A percentile compares a stretch with the other conserved stretches of the same genome.
Conservation (phyloP, 1,140 invertebrate genomes). For the Sogatella furcifera region DNA sequence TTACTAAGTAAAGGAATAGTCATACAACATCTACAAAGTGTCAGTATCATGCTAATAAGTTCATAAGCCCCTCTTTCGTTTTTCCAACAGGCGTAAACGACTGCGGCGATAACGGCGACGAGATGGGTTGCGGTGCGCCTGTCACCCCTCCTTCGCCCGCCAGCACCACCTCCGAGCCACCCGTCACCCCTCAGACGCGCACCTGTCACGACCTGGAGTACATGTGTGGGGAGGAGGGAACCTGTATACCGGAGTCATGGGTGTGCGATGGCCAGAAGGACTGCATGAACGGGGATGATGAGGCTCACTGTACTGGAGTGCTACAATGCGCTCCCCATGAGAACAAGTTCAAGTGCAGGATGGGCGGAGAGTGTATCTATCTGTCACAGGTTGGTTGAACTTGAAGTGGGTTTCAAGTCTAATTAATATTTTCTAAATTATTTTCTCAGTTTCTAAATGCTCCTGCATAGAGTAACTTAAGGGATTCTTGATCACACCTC, state of each 20-base stretch:
- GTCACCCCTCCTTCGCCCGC: conserved; percentile 21
- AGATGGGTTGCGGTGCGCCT: conserved; percentile 46
- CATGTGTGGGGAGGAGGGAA: no score
- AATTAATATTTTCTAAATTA: no score
- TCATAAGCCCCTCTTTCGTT: no score
- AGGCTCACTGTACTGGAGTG: conserved; percentile 26
- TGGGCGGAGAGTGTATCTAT: conserved; percentile 58
- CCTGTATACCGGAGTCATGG: conserved; percentile 63
- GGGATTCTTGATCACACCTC: no score
- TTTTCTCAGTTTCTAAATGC: no score
- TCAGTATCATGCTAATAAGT: no score
- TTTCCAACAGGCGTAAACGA: conserved; percentile 52
- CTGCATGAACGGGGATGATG: conserved; percentile 49
- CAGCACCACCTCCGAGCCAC: conserved; percentile 23
- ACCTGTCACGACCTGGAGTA: no score
- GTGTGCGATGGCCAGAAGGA: conserved; percentile 56
- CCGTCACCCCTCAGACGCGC: not conserved
- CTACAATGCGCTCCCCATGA: conserved; percentile 25
- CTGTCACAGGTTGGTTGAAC: conserved; percentile 25
- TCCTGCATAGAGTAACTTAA: no score
- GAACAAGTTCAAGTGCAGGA: conserved; percentile 56
- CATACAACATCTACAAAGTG: no score
- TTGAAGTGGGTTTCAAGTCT: no score
- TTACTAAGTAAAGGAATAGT: no score
- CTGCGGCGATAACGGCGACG: conserved; percentile 69